These are phyloP conservation scores for Vulpes ferrilata DNA, from an alignment of 2,113 vertebrate species.

Conservation along the genomic window DNA sequence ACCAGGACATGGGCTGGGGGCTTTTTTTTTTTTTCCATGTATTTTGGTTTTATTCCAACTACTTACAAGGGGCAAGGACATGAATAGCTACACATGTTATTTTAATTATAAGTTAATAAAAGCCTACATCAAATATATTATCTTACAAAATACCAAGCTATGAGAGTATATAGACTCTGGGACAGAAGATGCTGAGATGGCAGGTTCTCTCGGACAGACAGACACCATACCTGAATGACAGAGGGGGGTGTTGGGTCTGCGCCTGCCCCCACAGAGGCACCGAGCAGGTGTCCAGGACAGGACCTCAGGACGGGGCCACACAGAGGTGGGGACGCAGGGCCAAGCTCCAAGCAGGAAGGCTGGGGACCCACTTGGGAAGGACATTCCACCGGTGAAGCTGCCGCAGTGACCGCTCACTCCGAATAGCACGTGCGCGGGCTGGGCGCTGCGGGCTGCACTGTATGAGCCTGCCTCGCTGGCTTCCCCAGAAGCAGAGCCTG, in stretches of 20 bases:
- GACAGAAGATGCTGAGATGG: background rate
- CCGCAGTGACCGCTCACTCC: rapidly evolving
- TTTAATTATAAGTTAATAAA: background rate
- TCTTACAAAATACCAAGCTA: background rate
- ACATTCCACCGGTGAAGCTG: background rate
- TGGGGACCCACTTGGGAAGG: too few species aligned
- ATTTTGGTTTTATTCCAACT: slow-evolving; percentile 3
- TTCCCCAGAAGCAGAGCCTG: background rate
- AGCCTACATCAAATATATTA: background rate
- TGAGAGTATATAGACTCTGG: background rate
- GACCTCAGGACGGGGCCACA: rapidly evolving
- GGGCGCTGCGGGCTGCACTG: rapidly evolving
- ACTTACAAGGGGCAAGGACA: background rate
- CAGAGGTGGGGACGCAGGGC: too few species aligned
- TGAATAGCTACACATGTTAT: background rate
- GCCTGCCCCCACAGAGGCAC: background rate
- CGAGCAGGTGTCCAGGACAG: background rate
- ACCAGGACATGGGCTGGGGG: background rate
- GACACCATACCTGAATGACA: too few species aligned
- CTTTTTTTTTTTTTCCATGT: background rate
- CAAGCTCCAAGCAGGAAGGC: too few species aligned
- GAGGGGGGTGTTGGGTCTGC: rapidly evolving
- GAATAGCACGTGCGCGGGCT: rapidly evolving
- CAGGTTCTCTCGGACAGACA: background rate
- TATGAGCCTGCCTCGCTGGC: rapidly evolving